phyloP scores from a whole-genome alignment of 2,888 invertebrate species.

The Cordylochernes scorpioides region DNA sequence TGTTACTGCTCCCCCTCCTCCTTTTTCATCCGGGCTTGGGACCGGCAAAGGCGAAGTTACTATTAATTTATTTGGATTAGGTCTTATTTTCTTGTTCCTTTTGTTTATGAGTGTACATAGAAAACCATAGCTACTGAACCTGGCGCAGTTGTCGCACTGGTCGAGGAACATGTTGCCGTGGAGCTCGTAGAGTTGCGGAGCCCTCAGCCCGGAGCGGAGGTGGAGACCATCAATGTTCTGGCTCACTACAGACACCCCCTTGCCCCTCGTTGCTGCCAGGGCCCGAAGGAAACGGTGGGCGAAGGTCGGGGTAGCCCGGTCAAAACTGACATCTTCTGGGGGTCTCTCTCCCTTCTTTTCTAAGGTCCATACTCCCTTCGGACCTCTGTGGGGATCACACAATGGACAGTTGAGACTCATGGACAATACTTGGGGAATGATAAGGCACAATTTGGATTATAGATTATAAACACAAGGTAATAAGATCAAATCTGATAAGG shows the following conservation, averaged over 20 bases:
- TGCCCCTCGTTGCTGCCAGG: slow-evolving; percentile 23
- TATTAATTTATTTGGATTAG: too few relatives aligned
- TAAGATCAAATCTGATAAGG: too few relatives aligned
- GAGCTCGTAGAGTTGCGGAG: slow-evolving; percentile 57
- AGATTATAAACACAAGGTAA: too few relatives aligned
- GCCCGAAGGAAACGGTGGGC: slow-evolving; percentile 77
- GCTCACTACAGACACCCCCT: slow-evolving; percentile 50
- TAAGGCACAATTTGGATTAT: too few relatives aligned
- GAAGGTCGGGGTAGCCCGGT: slow-evolving; percentile 63
- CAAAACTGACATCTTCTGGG: slow-evolving; percentile 52
- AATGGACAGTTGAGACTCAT: too few relatives aligned
- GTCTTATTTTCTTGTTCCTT: too few relatives aligned
- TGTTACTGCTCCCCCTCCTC: too few relatives aligned
- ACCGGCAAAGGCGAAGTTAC: too few relatives aligned
- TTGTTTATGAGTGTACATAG: too few relatives aligned
- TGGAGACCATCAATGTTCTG: slow-evolving; percentile 98
- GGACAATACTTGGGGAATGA: too few relatives aligned
- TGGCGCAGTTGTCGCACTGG: slow-evolving; percentile 54
- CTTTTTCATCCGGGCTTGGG: too few relatives aligned
- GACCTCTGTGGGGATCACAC: slow-evolving; percentile 51
- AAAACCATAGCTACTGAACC: too few relatives aligned
- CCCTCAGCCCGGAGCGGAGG: slow-evolving; percentile 54
- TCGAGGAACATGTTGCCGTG: slow-evolving; percentile 97
- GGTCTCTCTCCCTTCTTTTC: slow-evolving; percentile 69
- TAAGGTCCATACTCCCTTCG: slow-evolving; percentile 85